Evolutionary conservation across 2,113 vertebrate genomes (phyloP), one percentile per base, ranked within the genome.

Genomic region (Tachycineta bicolor): DNA sequence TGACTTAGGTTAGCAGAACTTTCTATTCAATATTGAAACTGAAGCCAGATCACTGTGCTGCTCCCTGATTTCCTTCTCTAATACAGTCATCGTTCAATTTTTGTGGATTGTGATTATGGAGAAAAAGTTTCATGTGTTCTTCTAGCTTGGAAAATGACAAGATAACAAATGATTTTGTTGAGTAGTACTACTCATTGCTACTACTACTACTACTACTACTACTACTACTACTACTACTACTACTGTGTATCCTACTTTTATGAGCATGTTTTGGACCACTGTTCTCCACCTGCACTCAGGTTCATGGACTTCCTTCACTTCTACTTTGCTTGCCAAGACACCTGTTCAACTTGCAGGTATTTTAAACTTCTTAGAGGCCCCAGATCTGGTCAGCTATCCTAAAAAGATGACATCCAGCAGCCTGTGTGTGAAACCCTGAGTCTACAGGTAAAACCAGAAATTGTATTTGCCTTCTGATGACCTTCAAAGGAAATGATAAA

Each of bases 401-500:
- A 23, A 44, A 90, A 44, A 37, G 26, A 33, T 34, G 6, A 31
- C 15, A 39, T n/a, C 31, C 1, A 2, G 11, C 6, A 12, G 44
- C n/a, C 76, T 52, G 6, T 59, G 44, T 7, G 0, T 0, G 1
- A 31, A 70, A 56, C 44, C 10, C 8, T 14, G n/a, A 23, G 18
- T 34, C 80, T 53, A 70, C 26, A 69, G 83, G 53, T 65, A 90
- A 88, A 80, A 71, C 52, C 23, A 68, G 43, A 91, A 83, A 68
- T 87, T 53, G 46, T 92, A 82, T 95, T 95, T 95, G 41, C 70
- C 65, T 96, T 79, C 52, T 62, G 39, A 34, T 94, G 92, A 92
- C 96, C 81, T 96, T 94, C 56, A 39, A 71, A 76, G 82, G 24
- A 96, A 97, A 96, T 96, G 31, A 78, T 74, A 76, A 88, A 95